Evolutionary conservation across 2,888 invertebrate species (phyloP).

Genomic region (Cryptus viduatorius): DNA sequence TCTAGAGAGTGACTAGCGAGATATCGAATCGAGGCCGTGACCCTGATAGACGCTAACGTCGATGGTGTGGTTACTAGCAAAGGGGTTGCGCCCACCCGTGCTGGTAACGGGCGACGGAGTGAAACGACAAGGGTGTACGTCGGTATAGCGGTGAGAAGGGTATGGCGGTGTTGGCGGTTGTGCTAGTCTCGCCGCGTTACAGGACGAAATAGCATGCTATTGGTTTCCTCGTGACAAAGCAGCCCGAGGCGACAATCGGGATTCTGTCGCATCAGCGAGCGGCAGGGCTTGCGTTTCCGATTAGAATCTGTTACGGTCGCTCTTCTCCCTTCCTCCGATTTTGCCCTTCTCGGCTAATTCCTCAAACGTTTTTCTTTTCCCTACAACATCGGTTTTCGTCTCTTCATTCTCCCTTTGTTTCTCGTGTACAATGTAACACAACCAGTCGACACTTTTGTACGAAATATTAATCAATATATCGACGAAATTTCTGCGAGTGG

Average conservation of each 20-base stretch:
- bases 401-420: neutral
- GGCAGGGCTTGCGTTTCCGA: conserved; percentile 59
- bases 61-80: conserved; percentile 43
- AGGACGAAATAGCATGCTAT: conserved; percentile 57
- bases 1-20: conserved; percentile 31
- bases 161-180: conserved; percentile 34
- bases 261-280: conserved; percentile 60
- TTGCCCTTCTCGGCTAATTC: neutral
- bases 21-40: conserved; percentile 55
- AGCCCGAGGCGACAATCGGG: conserved; percentile 61
- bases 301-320: conserved; percentile 52
- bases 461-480: too few species aligned
- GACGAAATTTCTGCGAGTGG: too few species aligned
- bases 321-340: neutral
- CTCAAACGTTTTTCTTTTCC: conserved; percentile 11
- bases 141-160: neutral
- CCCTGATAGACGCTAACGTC: conserved; percentile 51
- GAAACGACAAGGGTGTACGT: conserved; percentile 20
- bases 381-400: neutral
- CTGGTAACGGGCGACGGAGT: conserved; percentile 8
- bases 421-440: neutral
- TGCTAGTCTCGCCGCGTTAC: conserved; percentile 47
- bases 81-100: neutral
- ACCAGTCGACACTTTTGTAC: too few species aligned
- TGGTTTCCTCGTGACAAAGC: conserved; percentile 62